Percentiles rank a stretch among this genome's conserved stretches.
These are phyloP conservation scores for Oreochromis niloticus DNA, from an alignment of 2,113 vertebrate species.

Conservation along the genomic window DNA sequence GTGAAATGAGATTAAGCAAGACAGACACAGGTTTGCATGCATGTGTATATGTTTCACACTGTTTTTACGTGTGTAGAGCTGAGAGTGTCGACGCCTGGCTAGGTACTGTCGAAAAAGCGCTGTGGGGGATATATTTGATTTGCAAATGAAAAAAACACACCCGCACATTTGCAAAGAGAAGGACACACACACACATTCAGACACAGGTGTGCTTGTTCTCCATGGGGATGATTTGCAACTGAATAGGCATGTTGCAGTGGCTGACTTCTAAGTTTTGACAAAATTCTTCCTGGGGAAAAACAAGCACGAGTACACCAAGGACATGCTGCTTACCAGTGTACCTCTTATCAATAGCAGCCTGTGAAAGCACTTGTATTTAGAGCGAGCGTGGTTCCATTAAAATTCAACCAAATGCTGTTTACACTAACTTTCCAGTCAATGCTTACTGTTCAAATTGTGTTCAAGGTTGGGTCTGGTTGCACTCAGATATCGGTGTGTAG, in stretches of 20 bases:
- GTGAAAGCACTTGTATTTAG: not conserved
- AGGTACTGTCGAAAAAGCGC: slow-evolving; percentile 14
- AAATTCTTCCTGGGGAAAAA: slow-evolving; percentile 25
- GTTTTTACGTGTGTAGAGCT: not conserved
- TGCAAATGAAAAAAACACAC: slow-evolving; percentile 59
- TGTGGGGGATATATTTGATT: slow-evolving; percentile 64
- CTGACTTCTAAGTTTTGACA: slow-evolving; percentile 30
- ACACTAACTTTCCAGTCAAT: slow-evolving; percentile 16
- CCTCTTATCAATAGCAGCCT: not conserved
- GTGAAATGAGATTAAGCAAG: not conserved
- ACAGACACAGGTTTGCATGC: not conserved
- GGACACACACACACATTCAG: not conserved
- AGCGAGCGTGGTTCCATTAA: slow-evolving; percentile 22
- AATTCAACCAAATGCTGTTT: slow-evolving; percentile 47
- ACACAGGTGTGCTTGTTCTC: slow-evolving; percentile 43
- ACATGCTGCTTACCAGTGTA: not conserved
- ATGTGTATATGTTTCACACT: not conserved
- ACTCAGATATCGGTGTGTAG: not conserved
- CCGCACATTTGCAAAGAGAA: slow-evolving; percentile 1
- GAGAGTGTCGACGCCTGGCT: not conserved
- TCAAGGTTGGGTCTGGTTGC: slow-evolving; percentile 38
- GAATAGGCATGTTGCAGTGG: slow-evolving; percentile 4
- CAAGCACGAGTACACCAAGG: slow-evolving; percentile 11
- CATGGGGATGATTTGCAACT: slow-evolving; percentile 31
- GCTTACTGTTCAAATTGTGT: not conserved